Conservation (phyloP, 2,797 vertebrate genomes). For the Helarctos malayanus region DNA sequence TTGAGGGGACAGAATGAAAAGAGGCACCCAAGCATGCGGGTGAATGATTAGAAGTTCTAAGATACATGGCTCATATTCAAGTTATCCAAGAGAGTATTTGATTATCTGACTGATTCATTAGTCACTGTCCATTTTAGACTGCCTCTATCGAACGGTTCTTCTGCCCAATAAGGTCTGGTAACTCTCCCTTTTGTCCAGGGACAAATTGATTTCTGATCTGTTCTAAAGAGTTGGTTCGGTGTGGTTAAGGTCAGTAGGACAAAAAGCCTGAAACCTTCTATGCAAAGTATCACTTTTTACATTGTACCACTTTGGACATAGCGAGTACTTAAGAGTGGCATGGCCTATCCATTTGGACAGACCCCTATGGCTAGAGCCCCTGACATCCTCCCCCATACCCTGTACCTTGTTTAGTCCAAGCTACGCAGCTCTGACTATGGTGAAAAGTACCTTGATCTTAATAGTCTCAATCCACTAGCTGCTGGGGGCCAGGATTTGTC, state of each 20-base stretch:
- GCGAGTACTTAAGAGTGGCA: not conserved
- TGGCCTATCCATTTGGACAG: not conserved
- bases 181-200: not conserved
- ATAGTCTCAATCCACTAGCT: not conserved
- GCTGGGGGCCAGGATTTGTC: not conserved
- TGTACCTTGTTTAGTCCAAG: not conserved
- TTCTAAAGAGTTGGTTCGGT: not conserved
- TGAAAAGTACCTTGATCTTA: not conserved
- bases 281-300: not conserved
- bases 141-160: not conserved
- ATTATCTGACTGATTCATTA: slow-evolving; percentile 28
- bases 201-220: slow-evolving; percentile 1
- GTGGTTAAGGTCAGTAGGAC: not conserved
- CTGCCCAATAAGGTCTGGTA: not conserved
- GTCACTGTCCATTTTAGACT: not conserved
- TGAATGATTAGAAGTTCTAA: slow-evolving; percentile 33
- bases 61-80: not conserved
- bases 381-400: not conserved
- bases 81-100: not conserved
- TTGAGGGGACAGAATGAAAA: not conserved
- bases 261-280: not conserved
- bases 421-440: not conserved
- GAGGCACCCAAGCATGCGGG: not conserved
- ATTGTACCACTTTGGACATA: not conserved
- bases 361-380: not conserved